These are phyloP conservation scores for Scaptomyza flava DNA, from an alignment of 2,888 invertebrate species.

Conservation along the genomic window DNA sequence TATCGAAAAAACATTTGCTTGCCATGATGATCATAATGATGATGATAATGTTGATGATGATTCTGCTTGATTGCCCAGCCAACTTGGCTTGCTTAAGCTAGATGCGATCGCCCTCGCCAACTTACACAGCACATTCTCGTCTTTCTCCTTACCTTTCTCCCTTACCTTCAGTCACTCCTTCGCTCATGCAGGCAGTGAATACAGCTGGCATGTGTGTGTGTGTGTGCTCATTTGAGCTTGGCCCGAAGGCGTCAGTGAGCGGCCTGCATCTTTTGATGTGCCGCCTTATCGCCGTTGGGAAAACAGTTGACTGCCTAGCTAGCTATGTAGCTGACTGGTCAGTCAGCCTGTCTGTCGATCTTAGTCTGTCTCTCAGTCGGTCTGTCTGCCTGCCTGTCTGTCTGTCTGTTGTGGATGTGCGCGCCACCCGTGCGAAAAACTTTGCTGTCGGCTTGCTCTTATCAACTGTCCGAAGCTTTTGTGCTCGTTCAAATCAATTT, in stretches of 20 bases:
- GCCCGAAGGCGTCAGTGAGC: conserved; percentile 54
- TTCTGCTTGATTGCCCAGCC: conserved; percentile 56
- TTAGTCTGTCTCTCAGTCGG: not conserved
- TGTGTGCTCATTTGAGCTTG: conserved; percentile 58
- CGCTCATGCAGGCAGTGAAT: not conserved
- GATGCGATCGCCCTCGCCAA: conserved; percentile 26
- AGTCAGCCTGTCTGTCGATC: conserved; percentile 1
- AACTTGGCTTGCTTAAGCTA: not conserved
- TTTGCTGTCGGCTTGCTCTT: conserved; percentile 62
- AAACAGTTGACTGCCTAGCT: conserved; percentile 5
- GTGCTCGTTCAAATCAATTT: conserved; percentile 74
- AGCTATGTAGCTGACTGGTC: conserved; percentile 7
- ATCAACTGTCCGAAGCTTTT: conserved; percentile 70
- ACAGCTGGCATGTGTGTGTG: conserved; percentile 19
- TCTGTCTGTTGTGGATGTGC: conserved; percentile 36
- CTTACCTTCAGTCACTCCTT: not conserved
- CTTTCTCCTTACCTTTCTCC: not conserved
- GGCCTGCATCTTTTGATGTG: conserved; percentile 63
- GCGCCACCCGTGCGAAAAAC: conserved; percentile 70
- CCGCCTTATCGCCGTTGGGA: conserved; percentile 45
- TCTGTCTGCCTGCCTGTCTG: conserved; percentile 7
- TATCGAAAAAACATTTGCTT: conserved; percentile 3
- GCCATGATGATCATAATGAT: conserved; percentile 23
- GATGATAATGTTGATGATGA: conserved; percentile 33
- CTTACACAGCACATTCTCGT: not conserved